Conservation (phyloP, 2,888 invertebrate species). For the Lepidocyrtinus sp. region DNA sequence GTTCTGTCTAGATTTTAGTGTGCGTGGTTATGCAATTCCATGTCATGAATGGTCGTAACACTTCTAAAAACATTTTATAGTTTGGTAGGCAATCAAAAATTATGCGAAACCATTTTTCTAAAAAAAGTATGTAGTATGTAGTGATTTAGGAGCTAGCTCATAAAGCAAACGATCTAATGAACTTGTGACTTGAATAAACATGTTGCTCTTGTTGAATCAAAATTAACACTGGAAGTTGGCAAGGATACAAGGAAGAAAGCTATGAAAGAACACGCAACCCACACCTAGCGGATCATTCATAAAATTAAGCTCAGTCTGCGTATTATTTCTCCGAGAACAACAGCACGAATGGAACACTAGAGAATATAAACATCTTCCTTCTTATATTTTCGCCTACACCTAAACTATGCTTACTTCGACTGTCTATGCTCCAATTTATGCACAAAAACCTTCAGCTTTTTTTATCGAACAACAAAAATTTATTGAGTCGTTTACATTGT, state of each 20-base stretch:
- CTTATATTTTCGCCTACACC: neutral
- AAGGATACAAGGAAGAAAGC: constrained; percentile 10
- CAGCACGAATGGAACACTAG: constrained; percentile 15
- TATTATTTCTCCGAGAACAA: neutral
- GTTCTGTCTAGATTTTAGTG: neutral
- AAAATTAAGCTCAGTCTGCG: constrained; percentile 25
- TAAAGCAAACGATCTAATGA: neutral
- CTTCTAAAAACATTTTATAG: constrained; percentile 8
- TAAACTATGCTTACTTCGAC: too few species aligned
- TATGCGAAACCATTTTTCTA: constrained; percentile 9
- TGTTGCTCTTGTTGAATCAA: neutral
- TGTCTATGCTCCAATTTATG: neutral
- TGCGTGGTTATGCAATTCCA: neutral
- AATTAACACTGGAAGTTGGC: neutral
- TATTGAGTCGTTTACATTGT: neutral
- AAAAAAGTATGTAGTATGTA: neutral
- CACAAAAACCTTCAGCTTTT: neutral
- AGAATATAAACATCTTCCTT: constrained; percentile 5
- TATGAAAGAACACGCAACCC: constrained; percentile 44
- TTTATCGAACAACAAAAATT: neutral
- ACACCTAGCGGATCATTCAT: constrained; percentile 58
- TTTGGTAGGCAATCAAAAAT: constrained; percentile 17
- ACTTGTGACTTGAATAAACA: neutral
- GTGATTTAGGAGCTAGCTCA: neutral
- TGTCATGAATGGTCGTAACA: constrained; percentile 6